These are phyloP conservation scores for Mylabris phalerata DNA, from an alignment of 1,140 invertebrate species.

Conservation along the genomic window DNA sequence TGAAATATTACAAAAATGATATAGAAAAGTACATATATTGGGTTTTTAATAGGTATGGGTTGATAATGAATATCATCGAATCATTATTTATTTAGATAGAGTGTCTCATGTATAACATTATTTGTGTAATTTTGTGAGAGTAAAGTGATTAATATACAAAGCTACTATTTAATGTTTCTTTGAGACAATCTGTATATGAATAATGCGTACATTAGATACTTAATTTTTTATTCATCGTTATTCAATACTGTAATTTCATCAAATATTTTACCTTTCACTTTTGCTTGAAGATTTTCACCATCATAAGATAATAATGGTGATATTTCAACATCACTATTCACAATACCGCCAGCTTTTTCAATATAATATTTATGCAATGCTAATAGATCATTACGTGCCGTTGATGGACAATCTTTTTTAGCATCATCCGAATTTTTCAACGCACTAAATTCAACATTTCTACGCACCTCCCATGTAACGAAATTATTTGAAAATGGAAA, in stretches of 20 bases:
- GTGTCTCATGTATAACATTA: too few species aligned
- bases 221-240: too few species aligned
- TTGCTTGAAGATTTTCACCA: constrained; percentile 69
- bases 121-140: too few species aligned
- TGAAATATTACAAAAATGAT: too few species aligned
- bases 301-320: constrained; percentile 87
- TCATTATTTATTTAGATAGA: too few species aligned
- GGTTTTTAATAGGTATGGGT: too few species aligned
- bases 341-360: constrained; percentile 72
- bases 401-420: constrained; percentile 86
- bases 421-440: constrained; percentile 87
- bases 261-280: constrained; percentile 29
- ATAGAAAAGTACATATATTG: too few species aligned
- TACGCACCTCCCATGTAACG: constrained; percentile 86
- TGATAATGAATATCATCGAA: too few species aligned
- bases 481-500: constrained; percentile 90
- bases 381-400: constrained; percentile 72
- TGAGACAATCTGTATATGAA: too few species aligned
- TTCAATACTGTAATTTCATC: constrained; percentile 11
- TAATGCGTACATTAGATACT: too few species aligned
- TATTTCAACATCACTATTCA: constrained; percentile 75
- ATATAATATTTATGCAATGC: constrained; percentile 79
- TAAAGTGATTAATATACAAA: too few species aligned
- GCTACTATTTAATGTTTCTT: too few species aligned
- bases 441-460: constrained; percentile 94